Evolutionary conservation across 2,888 invertebrate genomes (phyloP).

Genomic region (Platycheirus rosarum): DNA sequence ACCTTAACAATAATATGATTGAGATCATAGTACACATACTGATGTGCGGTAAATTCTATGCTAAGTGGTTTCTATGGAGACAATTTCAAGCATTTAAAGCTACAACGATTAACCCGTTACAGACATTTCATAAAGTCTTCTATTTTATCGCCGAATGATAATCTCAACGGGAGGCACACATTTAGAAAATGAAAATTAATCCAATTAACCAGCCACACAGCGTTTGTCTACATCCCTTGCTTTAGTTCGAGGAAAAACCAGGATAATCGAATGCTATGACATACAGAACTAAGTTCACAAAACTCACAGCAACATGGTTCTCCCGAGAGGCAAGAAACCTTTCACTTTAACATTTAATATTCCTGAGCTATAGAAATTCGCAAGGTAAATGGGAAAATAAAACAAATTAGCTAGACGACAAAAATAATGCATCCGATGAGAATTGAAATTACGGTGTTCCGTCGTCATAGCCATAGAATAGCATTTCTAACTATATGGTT

Average conservation of each 20-base stretch:
- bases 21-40: no score
- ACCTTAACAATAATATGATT: no score
- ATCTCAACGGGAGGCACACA: neutral
- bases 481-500: constrained; percentile 55
- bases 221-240: neutral
- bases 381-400: constrained; percentile 35
- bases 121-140: constrained; percentile 11
- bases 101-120: constrained; percentile 8
- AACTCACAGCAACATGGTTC: constrained; percentile 7
- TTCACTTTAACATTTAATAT: constrained; percentile 27
- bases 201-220: constrained; percentile 23
- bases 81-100: neutral
- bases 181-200: constrained; percentile 22
- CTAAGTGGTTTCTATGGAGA: neutral
- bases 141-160: neutral
- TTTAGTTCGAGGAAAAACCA: neutral
- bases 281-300: constrained; percentile 23
- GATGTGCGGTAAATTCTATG: no score
- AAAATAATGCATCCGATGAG: constrained; percentile 64
- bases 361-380: constrained; percentile 19
- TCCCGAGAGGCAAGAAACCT: neutral
- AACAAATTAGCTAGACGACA: constrained; percentile 55
- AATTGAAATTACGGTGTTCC: constrained; percentile 51
- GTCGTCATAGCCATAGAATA: constrained; percentile 13
- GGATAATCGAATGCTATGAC: neutral